Evolutionary conservation across 1,140 invertebrate species (phyloP).

Genomic region (Chrysopa pallens): DNA sequence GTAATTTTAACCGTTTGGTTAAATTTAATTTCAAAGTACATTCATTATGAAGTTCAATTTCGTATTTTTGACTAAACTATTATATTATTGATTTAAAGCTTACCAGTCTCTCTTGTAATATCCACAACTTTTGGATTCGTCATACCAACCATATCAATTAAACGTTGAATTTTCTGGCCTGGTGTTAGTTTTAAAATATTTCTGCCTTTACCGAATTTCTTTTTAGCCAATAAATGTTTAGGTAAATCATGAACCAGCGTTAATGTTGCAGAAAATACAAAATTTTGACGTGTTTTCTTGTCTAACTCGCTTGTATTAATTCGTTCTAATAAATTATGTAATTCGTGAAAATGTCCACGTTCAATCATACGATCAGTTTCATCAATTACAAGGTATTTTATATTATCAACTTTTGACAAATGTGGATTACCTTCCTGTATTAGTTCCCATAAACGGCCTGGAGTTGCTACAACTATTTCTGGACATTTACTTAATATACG

Average conservation of each 20-base stretch:
- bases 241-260: conserved; percentile 77
- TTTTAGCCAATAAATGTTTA: conserved; percentile 48
- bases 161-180: conserved; percentile 48
- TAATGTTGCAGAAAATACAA: conserved; percentile 95
- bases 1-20: too few relatives aligned
- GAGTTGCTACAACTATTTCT: conserved; percentile 90
- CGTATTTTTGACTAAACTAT: too few relatives aligned
- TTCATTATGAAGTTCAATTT: too few relatives aligned
- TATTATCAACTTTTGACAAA: conserved; percentile 45
- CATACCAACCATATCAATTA: conserved; percentile 60
- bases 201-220: conserved; percentile 25
- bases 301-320: conserved; percentile 51
- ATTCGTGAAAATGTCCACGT: conserved; percentile 87
- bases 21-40: too few relatives aligned
- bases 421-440: conserved; percentile 59
- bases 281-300: conserved; percentile 59
- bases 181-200: conserved; percentile 48
- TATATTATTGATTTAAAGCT: conserved; percentile 4
- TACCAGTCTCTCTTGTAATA: conserved; percentile 57
- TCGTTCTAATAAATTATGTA: conserved; percentile 61
- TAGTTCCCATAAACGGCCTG: conserved; percentile 89
- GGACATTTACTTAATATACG: conserved; percentile 64
- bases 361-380: conserved; percentile 98
- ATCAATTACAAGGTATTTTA: conserved; percentile 85
- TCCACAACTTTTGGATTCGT: conserved; percentile 86